A percentile compares a stretch with the other conserved stretches of the same genome.
These are phyloP conservation scores for Megathymus violae DNA, from an alignment of 1,140 invertebrate genomes.

Conservation along the genomic window DNA sequence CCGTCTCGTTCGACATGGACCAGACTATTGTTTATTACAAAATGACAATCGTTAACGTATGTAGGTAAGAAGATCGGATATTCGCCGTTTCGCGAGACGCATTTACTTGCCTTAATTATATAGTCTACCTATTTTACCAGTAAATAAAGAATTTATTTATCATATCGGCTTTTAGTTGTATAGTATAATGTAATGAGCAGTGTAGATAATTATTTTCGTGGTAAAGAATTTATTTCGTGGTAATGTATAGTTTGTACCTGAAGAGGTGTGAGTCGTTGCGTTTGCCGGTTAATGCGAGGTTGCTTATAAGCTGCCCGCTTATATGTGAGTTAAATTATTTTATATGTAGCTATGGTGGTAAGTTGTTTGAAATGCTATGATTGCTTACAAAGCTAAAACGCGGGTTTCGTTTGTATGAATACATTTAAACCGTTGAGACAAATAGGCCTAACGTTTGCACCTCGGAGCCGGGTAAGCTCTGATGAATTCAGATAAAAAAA, in stretches of 20 bases:
- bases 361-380: conserved; percentile 43
- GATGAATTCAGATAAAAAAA: too few relatives aligned
- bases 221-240: conserved; percentile 45
- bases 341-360: conserved; percentile 30
- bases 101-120: conserved; percentile 61
- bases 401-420: background rate
- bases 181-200: conserved; percentile 50
- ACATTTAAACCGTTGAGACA: background rate
- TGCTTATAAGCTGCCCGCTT: conserved; percentile 36
- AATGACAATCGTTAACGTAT: conserved; percentile 49
- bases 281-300: conserved; percentile 27
- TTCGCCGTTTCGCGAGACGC: conserved; percentile 50
- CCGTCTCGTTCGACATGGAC: conserved; percentile 20
- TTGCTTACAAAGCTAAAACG: conserved; percentile 5
- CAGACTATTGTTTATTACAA: conserved; percentile 53
- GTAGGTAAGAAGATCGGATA: conserved; percentile 42
- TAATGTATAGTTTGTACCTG: conserved; percentile 62
- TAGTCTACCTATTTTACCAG: conserved; percentile 60
- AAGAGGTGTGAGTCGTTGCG: conserved; percentile 41
- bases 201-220: conserved; percentile 63
- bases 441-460: conserved; percentile 25
- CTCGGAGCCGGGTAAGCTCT: too few relatives aligned
- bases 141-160: conserved; percentile 78
- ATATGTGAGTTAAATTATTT: conserved; percentile 45
- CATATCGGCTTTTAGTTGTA: conserved; percentile 71